phyloP scores from a whole-genome alignment of 2,797 vertebrate species.

The Spinibarbus caldwelli region DNA sequence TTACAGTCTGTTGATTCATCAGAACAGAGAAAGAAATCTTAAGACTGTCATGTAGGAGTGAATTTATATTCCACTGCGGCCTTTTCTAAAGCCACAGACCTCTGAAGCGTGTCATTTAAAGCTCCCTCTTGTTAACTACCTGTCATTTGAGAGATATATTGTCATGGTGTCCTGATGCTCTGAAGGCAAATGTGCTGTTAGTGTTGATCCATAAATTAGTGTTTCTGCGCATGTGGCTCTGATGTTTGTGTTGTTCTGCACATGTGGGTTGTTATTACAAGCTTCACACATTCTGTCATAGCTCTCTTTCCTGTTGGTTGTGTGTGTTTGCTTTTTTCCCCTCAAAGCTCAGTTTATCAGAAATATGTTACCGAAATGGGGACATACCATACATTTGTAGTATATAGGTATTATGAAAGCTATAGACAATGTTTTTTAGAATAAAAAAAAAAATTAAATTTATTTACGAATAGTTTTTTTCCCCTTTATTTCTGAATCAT shows the following conservation, averaged over 20 bases:
- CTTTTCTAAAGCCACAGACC: slow-evolving; percentile 15
- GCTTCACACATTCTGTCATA: slow-evolving; percentile 71
- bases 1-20: background rate
- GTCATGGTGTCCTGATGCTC: background rate
- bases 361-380: too few relatives aligned
- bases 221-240: slow-evolving; percentile 57
- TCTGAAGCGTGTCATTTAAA: slow-evolving; percentile 11
- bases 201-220: slow-evolving; percentile 58
- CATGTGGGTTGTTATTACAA: slow-evolving; percentile 69
- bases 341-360: slow-evolving; percentile 49
- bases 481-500: too few relatives aligned
- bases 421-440: too few relatives aligned
- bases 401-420: too few relatives aligned
- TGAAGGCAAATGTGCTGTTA: slow-evolving; percentile 67
- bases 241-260: slow-evolving; percentile 45
- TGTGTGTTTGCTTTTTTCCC: slow-evolving; percentile 1
- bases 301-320: slow-evolving; percentile 35
- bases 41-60: slow-evolving; percentile 12
- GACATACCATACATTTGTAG: background rate
- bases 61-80: background rate
- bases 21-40: slow-evolving; percentile 3
- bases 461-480: too few relatives aligned
- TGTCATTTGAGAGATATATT: slow-evolving; percentile 8
- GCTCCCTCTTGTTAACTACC: background rate
- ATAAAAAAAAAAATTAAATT: too few relatives aligned